Evolutionary conservation across 2,888 invertebrate genomes (phyloP), one percentile per base, ranked within the genome.

Genomic region (Orthonevra nobilis): DNA sequence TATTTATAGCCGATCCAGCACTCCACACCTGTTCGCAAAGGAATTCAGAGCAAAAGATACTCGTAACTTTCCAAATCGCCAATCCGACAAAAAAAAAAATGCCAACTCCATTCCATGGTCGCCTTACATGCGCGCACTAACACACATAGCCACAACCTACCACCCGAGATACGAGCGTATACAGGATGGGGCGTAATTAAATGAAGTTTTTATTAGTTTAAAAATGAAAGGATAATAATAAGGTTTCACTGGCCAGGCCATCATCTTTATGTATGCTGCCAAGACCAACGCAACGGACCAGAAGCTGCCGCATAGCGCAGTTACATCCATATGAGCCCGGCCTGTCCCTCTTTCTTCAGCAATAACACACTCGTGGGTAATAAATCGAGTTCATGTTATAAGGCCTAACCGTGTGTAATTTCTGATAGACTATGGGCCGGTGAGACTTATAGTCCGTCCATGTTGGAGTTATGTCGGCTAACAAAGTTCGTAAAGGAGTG

Each of bases 211-310:
- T 73, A 79, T 79, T 79, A 73, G 79, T 79, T 72, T 68, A 79
- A 74, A 79, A 73, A 73, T 73, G 79, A 79, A 73, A 79, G 79
- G 79, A 79, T 79, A 79, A 79, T 79, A 79, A 79, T 68, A 79
- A 68, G 73, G 68, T 73, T 79, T 79, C 73, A 54, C 54, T 64
- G 19, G 50, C 73, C 54, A 72, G 19, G 50, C 73, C 54, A 72
- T 60, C 73, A 58, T 58, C 54, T 60, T 66, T 74, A 56, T 68
- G 44, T 30, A 42, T 30, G 50, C 64, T 52, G 42, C 19, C 60
- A 56, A 40, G 73, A 61, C 54, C 34, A n/a, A 26, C 36, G 42
- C 48, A 46, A 54, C 79, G n/a, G n/a, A n/a, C n/a, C n/a, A 79
- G 79, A 56, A 79, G 68, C 73, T 50, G 23, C 36, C 50, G 4